Evolutionary conservation across 2,888 invertebrate species (phyloP).

Genomic region (Geotrupes spiniger): DNA sequence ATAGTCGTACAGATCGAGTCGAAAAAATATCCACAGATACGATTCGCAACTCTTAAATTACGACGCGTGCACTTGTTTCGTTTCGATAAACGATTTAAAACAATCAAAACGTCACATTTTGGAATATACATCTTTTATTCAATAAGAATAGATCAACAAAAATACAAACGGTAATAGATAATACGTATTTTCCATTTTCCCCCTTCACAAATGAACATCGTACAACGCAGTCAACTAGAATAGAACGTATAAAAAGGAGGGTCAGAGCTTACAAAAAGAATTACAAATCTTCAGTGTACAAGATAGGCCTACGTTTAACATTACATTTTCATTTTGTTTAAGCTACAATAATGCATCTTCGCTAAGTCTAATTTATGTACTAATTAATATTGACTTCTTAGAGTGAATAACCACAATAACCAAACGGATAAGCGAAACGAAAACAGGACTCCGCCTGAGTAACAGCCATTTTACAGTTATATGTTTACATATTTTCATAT

Average conservation of each 20-base stretch:
- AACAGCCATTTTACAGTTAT: conserved; percentile 45
- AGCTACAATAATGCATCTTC: conserved; percentile 43
- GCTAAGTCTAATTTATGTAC: conserved; percentile 30
- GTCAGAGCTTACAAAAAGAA: conserved; percentile 6
- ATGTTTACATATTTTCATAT: conserved; percentile 28
- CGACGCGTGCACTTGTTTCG: too few relatives aligned
- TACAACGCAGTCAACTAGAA: conserved; percentile 9
- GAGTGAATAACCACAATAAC: conserved; percentile 43
- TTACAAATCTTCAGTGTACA: conserved; percentile 33
- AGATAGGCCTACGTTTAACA: conserved; percentile 47
- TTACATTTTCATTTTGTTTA: conserved; percentile 36
- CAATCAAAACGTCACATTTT: too few relatives aligned
- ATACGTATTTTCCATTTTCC: not conserved
- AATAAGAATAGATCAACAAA: conserved; percentile 21
- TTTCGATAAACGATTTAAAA: too few relatives aligned
- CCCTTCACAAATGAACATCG: conserved; percentile 17
- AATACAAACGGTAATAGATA: conserved; percentile 11
- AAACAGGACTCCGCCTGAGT: conserved; percentile 32
- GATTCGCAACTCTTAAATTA: too few relatives aligned
- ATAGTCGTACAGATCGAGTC: too few relatives aligned
- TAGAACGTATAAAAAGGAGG: conserved; percentile 2
- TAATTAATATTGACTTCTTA: conserved; percentile 50
- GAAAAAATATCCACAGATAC: too few relatives aligned
- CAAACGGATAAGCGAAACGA: conserved; percentile 30
- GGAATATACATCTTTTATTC: conserved; percentile 22